These are phyloP conservation scores for Eupithecia tripunctaria DNA, from an alignment of 2,888 invertebrate genomes.

Conservation along the genomic window DNA sequence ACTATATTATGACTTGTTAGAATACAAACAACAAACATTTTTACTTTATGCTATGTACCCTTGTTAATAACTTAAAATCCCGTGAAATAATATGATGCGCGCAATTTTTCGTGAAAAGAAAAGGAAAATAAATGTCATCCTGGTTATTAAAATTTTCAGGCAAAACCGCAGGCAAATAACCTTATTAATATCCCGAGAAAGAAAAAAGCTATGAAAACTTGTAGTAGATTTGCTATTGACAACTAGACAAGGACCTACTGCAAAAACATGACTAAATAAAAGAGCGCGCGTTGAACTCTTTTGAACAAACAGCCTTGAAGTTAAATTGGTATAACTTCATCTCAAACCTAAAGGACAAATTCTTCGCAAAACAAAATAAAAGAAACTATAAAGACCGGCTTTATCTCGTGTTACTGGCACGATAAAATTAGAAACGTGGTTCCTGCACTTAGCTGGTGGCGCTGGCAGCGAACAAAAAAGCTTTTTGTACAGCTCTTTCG, in stretches of 20 bases:
- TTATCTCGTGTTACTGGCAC: slow-evolving; percentile 82
- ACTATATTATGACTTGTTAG: neutral
- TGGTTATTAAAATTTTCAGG: neutral
- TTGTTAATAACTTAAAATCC: neutral
- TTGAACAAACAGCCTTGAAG: slow-evolving; percentile 12
- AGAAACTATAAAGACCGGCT: slow-evolving; percentile 76
- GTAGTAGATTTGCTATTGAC: neutral
- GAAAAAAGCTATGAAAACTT: neutral
- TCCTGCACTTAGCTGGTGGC: slow-evolving; percentile 10
- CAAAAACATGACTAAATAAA: slow-evolving; percentile 1
- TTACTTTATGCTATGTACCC: neutral
- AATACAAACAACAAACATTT: neutral
- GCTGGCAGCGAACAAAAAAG: slow-evolving; percentile 7
- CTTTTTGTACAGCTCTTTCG: slow-evolving; percentile 6
- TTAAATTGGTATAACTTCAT: slow-evolving; percentile 8
- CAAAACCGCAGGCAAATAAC: neutral
- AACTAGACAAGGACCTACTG: neutral
- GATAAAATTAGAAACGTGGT: slow-evolving; percentile 79
- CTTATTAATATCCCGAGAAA: neutral
- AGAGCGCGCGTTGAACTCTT: slow-evolving; percentile 26
- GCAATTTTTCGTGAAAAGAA: neutral
- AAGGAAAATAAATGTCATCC: neutral
- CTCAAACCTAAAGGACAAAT: slow-evolving; percentile 30
- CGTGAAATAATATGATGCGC: neutral
- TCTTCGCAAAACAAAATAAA: slow-evolving; percentile 64